phyloP scores from a whole-genome alignment of 2,888 invertebrate species.

The Tipula helvola region DNA sequence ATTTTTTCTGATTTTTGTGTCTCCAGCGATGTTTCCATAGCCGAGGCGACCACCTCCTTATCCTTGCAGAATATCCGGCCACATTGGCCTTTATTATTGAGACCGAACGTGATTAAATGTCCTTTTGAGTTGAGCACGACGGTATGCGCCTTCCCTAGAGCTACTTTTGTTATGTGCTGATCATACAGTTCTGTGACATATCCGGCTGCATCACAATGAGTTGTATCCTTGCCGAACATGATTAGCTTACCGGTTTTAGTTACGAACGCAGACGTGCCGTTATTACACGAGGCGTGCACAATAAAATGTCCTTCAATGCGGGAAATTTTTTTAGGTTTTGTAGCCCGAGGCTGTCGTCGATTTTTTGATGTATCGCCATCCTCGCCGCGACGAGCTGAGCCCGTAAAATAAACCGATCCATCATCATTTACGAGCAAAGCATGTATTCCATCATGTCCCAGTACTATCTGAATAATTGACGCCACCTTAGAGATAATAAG shows the following conservation, averaged over 20 bases:
- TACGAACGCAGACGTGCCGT: conserved; percentile 86
- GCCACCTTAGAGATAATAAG: conserved; percentile 56
- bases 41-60: conserved; percentile 37
- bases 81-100: conserved; percentile 97
- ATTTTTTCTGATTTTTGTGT: conserved; percentile 11
- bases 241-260: conserved; percentile 80
- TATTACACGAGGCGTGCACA: conserved; percentile 79
- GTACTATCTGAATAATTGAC: conserved; percentile 62
- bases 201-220: conserved; percentile 66
- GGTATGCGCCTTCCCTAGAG: conserved; percentile 93
- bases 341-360: conserved; percentile 76
- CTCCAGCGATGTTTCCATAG: conserved; percentile 11
- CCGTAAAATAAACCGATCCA: conserved; percentile 74
- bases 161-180: conserved; percentile 58
- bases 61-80: conserved; percentile 66
- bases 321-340: conserved; percentile 83
- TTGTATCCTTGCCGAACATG: conserved; percentile 90
- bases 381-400: conserved; percentile 78
- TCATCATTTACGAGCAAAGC: conserved; percentile 84
- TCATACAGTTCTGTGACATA: conserved; percentile 62
- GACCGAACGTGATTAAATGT: conserved; percentile 87
- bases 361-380: conserved; percentile 77
- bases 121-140: conserved; percentile 80
- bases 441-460: conserved; percentile 90
- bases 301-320: conserved; percentile 79